These are phyloP conservation scores for Dendrocincla fuliginosa DNA, from an alignment of 2,797 vertebrate genomes.

Conservation along the genomic window DNA sequence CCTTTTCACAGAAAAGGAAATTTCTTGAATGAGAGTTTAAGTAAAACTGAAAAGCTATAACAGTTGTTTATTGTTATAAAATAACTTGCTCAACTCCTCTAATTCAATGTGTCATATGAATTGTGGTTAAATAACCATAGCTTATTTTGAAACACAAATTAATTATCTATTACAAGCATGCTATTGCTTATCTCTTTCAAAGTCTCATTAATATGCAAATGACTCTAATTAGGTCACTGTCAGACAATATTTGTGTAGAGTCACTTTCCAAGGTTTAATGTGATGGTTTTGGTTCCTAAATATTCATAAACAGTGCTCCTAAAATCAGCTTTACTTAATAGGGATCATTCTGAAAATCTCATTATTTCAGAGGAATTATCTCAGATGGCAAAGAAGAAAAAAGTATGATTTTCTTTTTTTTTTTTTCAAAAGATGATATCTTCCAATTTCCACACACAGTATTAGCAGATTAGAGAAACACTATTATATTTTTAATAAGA, in stretches of 20 bases:
- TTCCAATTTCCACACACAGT: conserved; percentile 11
- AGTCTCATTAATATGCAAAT: conserved; percentile 82
- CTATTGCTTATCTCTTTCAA: conserved; percentile 78
- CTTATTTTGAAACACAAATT: conserved; percentile 80
- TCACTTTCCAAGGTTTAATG: conserved; percentile 70
- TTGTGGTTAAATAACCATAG: conserved; percentile 74
- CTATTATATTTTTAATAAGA: conserved; percentile 8
- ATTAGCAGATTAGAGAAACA: conserved; percentile 5
- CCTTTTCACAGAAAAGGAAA: not conserved
- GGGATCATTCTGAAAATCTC: conserved; percentile 51
- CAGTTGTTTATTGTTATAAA: conserved; percentile 64
- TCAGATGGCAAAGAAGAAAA: conserved; percentile 27
- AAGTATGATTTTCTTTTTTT: not conserved
- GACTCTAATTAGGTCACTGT: conserved; percentile 81
- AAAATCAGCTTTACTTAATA: conserved; percentile 72
- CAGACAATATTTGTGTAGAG: conserved; percentile 77
- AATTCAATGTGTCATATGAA: conserved; percentile 73
- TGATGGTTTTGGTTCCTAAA: conserved; percentile 61
- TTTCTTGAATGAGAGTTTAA: conserved; percentile 26
- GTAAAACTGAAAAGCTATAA: conserved; percentile 60
- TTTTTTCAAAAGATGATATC: not conserved
- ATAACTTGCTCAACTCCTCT: conserved; percentile 61
- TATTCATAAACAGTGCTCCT: conserved; percentile 67
- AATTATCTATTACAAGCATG: conserved; percentile 80
- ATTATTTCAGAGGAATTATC: conserved; percentile 58